phyloP scores from a whole-genome alignment of 2,888 invertebrate species.

The Eristalis tenax region DNA sequence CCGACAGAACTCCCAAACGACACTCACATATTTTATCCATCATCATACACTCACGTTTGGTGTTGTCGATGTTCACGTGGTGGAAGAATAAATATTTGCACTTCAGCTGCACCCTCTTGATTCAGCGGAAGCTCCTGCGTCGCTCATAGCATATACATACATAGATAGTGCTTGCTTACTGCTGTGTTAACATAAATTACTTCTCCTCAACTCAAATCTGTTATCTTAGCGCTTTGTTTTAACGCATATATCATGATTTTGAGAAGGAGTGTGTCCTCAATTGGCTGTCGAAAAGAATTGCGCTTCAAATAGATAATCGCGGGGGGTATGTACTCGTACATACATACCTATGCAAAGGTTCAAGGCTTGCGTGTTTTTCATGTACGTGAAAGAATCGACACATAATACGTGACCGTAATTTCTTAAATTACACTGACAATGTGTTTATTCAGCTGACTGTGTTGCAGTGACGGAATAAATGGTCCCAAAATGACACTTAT shows the following conservation, averaged over 20 bases:
- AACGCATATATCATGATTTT: conserved; percentile 22
- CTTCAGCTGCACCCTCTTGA: conserved; percentile 4
- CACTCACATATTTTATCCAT: conserved; percentile 39
- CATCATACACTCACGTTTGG: conserved; percentile 12
- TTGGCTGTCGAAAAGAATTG: neutral
- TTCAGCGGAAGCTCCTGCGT: neutral
- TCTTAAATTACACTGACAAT: neutral
- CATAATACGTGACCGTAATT: neutral
- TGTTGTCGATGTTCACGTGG: conserved; percentile 38
- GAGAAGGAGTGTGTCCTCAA: neutral
- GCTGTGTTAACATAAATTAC: conserved; percentile 43
- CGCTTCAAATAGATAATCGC: neutral
- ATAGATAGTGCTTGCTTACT: conserved; percentile 33
- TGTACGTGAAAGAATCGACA: neutral
- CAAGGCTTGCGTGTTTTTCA: neutral
- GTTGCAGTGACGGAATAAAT: neutral
- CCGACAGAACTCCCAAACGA: neutral
- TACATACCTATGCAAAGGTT: neutral
- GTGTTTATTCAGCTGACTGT: neutral
- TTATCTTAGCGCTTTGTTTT: conserved; percentile 27
- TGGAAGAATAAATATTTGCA: conserved; percentile 37
- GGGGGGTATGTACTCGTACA: too few relatives aligned
- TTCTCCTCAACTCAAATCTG: conserved; percentile 24
- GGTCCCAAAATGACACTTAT: neutral
- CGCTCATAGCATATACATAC: neutral